These are phyloP conservation scores for Isichthys henryi DNA, from an alignment of 2,113 vertebrate species.

Conservation along the genomic window DNA sequence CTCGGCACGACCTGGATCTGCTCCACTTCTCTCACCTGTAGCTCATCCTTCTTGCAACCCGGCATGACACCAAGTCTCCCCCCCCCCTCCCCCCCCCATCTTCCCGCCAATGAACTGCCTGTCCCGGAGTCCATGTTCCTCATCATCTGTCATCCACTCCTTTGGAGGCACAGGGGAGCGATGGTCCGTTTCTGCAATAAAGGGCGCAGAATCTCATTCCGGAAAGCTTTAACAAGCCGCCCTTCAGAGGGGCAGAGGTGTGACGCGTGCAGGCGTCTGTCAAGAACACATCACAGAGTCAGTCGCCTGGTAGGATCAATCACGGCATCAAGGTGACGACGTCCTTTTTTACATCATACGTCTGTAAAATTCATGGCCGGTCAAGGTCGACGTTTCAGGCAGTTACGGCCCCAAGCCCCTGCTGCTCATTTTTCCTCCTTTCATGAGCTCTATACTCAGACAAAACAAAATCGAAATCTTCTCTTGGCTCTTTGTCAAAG, in stretches of 20 bases:
- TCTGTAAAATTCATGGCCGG: conserved; percentile 36
- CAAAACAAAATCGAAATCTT: not conserved
- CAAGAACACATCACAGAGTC: conserved; percentile 30
- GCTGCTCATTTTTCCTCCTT: not conserved
- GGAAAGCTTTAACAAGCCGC: not conserved
- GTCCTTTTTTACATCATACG: conserved; percentile 16
- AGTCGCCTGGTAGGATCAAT: conserved; percentile 35
- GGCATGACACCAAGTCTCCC: not conserved
- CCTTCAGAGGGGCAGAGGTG: not conserved
- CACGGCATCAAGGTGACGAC: conserved; percentile 16
- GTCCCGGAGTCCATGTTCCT: not conserved
- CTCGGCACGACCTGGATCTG: not conserved
- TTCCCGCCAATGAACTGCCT: not conserved
- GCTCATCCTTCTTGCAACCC: not conserved
- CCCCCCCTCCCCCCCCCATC: not conserved
- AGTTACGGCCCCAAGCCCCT: conserved; percentile 33
- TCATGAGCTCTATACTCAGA: not conserved
- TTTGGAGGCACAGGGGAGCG: not conserved
- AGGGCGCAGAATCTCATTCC: not conserved
- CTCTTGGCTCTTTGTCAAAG: not conserved
- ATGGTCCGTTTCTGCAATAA: not conserved
- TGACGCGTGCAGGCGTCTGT: conserved; percentile 33
- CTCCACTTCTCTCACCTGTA: not conserved
- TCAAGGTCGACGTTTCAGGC: conserved; percentile 30
- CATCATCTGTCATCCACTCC: not conserved